phyloP scores from a whole-genome alignment of 1,140 invertebrate species.

The Phthorimaea operculella region DNA sequence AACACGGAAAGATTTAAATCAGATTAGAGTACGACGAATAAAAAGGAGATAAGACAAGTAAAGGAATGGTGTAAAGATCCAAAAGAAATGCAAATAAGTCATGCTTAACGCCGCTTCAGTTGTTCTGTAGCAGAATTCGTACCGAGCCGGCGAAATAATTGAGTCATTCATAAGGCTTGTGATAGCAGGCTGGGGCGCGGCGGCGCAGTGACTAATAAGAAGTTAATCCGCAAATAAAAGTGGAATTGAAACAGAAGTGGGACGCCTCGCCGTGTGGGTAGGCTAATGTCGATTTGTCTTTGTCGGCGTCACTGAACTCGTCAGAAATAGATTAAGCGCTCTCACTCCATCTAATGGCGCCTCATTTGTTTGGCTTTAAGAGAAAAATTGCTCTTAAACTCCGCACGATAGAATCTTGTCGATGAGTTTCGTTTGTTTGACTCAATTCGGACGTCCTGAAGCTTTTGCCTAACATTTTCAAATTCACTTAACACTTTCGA shows the following conservation, averaged over 20 bases:
- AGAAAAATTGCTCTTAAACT: conserved; percentile 66
- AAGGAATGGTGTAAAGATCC: conserved; percentile 7
- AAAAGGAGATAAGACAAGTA: conserved; percentile 20
- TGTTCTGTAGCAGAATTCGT: conserved; percentile 42
- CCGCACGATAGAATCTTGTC: conserved; percentile 58
- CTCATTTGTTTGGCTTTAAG: conserved; percentile 68
- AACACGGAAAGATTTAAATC: background rate
- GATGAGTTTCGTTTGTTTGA: conserved; percentile 60
- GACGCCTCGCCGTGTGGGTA: conserved; percentile 63
- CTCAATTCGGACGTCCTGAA: conserved; percentile 38
- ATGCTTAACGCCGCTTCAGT: conserved; percentile 32
- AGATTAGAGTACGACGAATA: conserved; percentile 10
- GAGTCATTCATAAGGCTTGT: conserved; percentile 65
- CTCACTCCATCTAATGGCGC: conserved; percentile 66
- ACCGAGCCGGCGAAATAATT: conserved; percentile 60
- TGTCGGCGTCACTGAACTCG: conserved; percentile 67
- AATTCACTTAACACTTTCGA: conserved; percentile 52
- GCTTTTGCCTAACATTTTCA: conserved; percentile 33
- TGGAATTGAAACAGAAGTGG: conserved; percentile 66
- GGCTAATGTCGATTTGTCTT: conserved; percentile 67
- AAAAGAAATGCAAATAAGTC: conserved; percentile 37
- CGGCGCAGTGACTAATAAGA: conserved; percentile 66
- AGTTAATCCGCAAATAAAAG: conserved; percentile 69
- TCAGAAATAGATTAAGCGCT: conserved; percentile 68
- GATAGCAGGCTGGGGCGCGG: conserved; percentile 48